Percentiles rank a stretch among this genome's conserved stretches.
Conservation (phyloP, 2,797 vertebrate genomes). For the Acropternis orthonyx region DNA sequence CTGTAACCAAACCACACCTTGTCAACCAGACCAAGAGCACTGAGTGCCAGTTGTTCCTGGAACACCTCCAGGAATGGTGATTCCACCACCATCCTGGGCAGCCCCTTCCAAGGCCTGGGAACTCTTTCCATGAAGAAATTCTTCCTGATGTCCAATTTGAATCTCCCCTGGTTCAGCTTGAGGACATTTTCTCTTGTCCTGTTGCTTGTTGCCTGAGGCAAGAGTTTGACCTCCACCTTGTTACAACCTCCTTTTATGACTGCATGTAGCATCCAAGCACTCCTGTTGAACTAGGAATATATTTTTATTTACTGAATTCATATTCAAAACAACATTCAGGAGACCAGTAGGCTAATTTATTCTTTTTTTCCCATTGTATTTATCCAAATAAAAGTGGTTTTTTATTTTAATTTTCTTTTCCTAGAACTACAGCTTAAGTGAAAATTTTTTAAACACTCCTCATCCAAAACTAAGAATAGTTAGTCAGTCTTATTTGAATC, state of each 20-base stretch:
- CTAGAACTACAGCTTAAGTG: neutral
- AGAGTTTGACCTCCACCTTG: rapidly evolving
- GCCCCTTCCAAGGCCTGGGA: neutral
- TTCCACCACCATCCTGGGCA: rapidly evolving
- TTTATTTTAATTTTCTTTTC: neutral
- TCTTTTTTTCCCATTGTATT: neutral
- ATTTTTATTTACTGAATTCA: neutral
- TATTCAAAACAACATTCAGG: neutral
- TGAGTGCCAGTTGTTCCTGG: rapidly evolving
- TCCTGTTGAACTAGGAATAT: neutral
- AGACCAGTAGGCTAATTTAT: neutral
- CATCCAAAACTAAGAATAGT: neutral
- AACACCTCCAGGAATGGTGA: neutral
- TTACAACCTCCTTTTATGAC: neutral
- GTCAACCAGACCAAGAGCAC: neutral
- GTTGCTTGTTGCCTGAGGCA: neutral
- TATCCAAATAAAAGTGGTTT: neutral
- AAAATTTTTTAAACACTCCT: neutral
- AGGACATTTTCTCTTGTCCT: neutral
- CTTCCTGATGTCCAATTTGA: neutral
- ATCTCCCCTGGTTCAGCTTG: neutral
- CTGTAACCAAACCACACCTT: rapidly evolving
- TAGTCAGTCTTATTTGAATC: neutral
- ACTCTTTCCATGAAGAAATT: neutral
- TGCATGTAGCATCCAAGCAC: neutral